Evolutionary conservation across 1,140 invertebrate genomes (phyloP), one percentile per base, ranked within the genome.

Genomic region (Dryas iulia): DNA sequence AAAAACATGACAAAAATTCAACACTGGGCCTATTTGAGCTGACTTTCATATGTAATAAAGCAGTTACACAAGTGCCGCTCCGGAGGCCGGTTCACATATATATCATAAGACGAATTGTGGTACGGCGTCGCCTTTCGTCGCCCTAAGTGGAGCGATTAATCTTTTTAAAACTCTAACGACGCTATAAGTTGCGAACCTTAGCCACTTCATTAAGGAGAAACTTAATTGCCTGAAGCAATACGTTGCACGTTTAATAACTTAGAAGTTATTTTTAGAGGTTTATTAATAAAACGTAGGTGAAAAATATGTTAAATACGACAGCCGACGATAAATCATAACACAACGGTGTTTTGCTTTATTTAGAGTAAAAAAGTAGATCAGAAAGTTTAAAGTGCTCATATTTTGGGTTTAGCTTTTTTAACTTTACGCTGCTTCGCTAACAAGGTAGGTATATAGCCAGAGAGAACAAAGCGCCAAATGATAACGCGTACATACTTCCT

Each of bases 121-220:
- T n/a, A n/a, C 23, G n/a, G 21, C 18, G 12, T 31, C 28, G 21
- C 33, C 35, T 26, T 31, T 66, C 64, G 56, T 58, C 56, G 64
- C 64, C 56, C 24, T 59, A 52, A 47, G 28, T 33, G 56, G 30
- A 28, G 5, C 57, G 57, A 66, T 66, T 59, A 58, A 66, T 66
- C 56, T 66, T n/a, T 66, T 58, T 66, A 58, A 52, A 59, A 59
- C 56, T 59, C 64, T 66, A 66, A 66, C 52, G 30, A 58, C 30
- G 33, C 56, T 18, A 66, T 66, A 58, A 33, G 25, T 66, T 59
- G 56, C 61, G 30, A 53, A 56, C 60, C 60, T 53, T 33, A 25
- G 56, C 56, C 24, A 30, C 28, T 63, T 63, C 52, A 63, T 63
- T 63, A 63, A 63, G 61, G 53, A 56, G 53, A 56, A 56, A 56